Evolutionary conservation across 2,797 vertebrate species (phyloP).

Genomic region (Percopsis omiscomaycus): DNA sequence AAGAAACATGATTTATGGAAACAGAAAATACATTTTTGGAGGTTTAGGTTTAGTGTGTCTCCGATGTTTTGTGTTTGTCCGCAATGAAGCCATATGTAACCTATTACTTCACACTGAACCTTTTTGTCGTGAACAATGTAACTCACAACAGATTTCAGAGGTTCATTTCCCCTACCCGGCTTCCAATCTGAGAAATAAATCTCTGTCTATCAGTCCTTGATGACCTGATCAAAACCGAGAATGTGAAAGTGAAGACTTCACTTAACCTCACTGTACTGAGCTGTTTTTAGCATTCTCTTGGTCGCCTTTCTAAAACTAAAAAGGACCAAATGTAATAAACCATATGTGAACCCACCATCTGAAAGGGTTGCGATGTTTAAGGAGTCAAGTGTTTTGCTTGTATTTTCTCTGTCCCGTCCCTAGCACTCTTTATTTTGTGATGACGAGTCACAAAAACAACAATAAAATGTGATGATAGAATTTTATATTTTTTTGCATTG

Average conservation of each 20-base stretch:
- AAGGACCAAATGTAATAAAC: background rate
- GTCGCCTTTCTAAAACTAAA: background rate
- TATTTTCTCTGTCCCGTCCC: too few species aligned
- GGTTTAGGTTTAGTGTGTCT: background rate
- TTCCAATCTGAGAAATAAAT: conserved; percentile 4
- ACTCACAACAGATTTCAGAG: conserved; percentile 6
- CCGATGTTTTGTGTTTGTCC: conserved; percentile 8
- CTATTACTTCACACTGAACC: conserved; percentile 17
- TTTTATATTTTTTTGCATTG: too few species aligned
- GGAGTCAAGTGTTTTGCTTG: too few species aligned
- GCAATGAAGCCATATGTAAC: conserved; percentile 12
- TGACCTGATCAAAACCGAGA: conserved; percentile 11
- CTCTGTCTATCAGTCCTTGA: conserved; percentile 11
- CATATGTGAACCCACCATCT: background rate
- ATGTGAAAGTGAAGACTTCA: background rate
- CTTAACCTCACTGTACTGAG: background rate
- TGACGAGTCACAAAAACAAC: too few species aligned
- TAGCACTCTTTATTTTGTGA: too few species aligned
- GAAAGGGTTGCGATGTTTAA: too few species aligned
- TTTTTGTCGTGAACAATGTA: conserved; percentile 27
- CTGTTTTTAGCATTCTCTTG: background rate
- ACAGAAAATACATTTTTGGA: background rate
- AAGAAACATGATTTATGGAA: background rate
- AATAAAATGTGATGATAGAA: too few species aligned
- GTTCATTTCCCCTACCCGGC: background rate